Percentiles rank a stretch among this genome's conserved stretches.
phyloP scores from a whole-genome alignment of 2,797 vertebrate genomes.

The Clamator glandarius region DNA sequence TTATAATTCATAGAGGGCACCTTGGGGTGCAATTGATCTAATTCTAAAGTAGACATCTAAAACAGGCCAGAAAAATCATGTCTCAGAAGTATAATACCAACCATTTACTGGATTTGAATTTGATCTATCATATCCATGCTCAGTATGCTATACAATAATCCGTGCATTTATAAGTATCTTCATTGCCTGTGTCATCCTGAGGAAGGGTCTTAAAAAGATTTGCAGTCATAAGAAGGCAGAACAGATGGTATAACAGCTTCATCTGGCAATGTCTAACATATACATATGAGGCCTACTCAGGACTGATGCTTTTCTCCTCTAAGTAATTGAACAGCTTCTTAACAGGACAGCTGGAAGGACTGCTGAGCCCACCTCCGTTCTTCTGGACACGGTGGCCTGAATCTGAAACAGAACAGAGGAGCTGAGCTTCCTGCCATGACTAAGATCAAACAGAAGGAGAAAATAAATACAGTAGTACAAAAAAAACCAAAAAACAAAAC shows the following conservation, averaged over 20 bases:
- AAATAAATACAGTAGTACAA: not conserved
- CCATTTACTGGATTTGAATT: slow-evolving; percentile 9
- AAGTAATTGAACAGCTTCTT: slow-evolving; percentile 61
- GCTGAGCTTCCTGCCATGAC: not conserved
- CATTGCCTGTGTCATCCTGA: slow-evolving; percentile 49
- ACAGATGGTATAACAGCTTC: slow-evolving; percentile 70
- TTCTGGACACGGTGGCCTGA: not conserved
- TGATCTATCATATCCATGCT: slow-evolving; percentile 39
- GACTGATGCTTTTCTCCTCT: slow-evolving; percentile 48
- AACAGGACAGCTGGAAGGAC: slow-evolving; percentile 47
- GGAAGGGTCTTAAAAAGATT: slow-evolving; percentile 71
- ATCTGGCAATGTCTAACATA: slow-evolving; percentile 63
- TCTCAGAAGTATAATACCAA: slow-evolving; percentile 46
- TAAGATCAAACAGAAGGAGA: not conserved
- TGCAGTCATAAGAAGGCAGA: slow-evolving; percentile 52
- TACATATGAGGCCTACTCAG: slow-evolving; percentile 42
- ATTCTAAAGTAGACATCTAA: slow-evolving; percentile 31
- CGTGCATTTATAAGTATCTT: slow-evolving; percentile 50
- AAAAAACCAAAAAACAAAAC: not conserved
- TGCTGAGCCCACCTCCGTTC: slow-evolving; percentile 28
- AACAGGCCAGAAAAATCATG: slow-evolving; percentile 17
- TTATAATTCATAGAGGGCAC: slow-evolving; percentile 58
- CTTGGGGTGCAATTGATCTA: slow-evolving; percentile 51
- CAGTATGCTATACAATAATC: slow-evolving; percentile 42
- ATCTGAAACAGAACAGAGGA: not conserved